A percentile compares a stretch with the other conserved stretches of the same genome.
Conservation (phyloP, 1,140 invertebrate genomes). For the Drosophila nigrodunni region DNA sequence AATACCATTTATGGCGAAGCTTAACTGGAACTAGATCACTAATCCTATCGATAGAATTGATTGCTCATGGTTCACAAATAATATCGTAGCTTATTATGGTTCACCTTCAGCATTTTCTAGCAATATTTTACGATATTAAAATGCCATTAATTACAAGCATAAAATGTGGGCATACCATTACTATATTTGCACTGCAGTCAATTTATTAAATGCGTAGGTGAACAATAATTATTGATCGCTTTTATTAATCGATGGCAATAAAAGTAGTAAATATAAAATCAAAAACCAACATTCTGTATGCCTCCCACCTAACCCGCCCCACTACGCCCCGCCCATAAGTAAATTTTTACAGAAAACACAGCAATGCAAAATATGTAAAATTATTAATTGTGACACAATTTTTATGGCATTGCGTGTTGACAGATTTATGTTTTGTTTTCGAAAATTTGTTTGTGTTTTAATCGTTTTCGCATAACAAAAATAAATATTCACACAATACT, state of each 20-base stretch:
- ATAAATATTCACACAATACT: conserved; percentile 2
- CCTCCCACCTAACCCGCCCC: too few species aligned
- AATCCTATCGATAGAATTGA: too few species aligned
- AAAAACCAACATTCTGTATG: conserved; percentile 32
- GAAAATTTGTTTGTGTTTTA: conserved; percentile 34
- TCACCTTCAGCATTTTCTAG: too few species aligned
- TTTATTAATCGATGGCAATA: conserved; percentile 61
- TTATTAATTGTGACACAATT: conserved; percentile 78
- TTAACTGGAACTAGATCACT: too few species aligned
- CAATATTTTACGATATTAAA: not conserved
- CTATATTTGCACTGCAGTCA: not conserved
- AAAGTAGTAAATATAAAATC: conserved; percentile 45
- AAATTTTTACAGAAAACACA: conserved; percentile 8
- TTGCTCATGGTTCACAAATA: too few species aligned
- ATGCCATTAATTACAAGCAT: not conserved
- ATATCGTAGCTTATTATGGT: too few species aligned
- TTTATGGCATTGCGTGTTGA: conserved; percentile 73
- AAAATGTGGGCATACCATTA: not conserved
- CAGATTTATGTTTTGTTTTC: conserved; percentile 75
- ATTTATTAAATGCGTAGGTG: conserved; percentile 31
- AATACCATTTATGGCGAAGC: too few species aligned
- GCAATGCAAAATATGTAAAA: conserved; percentile 30
- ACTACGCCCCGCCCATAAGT: not conserved
- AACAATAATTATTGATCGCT: conserved; percentile 51
- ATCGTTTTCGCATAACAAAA: conserved; percentile 32